These are phyloP conservation scores for Discoglossus pictus DNA, from an alignment of 2,797 vertebrate genomes.

Conservation along the genomic window DNA sequence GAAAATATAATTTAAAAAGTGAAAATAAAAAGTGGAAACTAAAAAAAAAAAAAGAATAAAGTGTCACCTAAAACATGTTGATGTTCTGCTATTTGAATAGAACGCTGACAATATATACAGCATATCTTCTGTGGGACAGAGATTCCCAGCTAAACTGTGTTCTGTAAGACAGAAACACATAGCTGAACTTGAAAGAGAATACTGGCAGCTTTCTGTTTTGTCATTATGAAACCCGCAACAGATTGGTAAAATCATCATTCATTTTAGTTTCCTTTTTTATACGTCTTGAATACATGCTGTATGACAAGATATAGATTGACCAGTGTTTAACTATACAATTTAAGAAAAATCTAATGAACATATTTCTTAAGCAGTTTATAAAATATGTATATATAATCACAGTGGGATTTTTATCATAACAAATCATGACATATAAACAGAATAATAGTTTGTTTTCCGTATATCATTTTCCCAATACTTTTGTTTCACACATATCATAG, in stretches of 20 bases:
- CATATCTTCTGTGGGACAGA: background rate
- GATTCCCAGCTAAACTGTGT: background rate
- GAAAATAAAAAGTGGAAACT: constrained; percentile 9
- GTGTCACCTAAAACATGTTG: background rate
- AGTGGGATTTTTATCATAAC: too few relatives aligned
- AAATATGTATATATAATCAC: too few relatives aligned
- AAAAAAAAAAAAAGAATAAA: constrained; percentile 22
- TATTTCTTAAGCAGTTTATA: too few relatives aligned
- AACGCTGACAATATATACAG: constrained; percentile 4
- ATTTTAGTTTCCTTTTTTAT: background rate
- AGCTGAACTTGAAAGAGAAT: background rate
- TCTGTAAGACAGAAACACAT: background rate
- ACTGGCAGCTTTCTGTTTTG: constrained; percentile 3
- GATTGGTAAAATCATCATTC: constrained; percentile 5
- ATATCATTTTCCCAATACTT: too few relatives aligned
- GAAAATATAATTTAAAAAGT: constrained; percentile 34
- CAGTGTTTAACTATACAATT: too few relatives aligned
- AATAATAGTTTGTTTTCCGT: too few relatives aligned
- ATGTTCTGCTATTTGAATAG: constrained; percentile 16
- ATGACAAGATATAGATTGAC: too few relatives aligned
- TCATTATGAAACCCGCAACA: background rate
- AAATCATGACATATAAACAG: too few relatives aligned
- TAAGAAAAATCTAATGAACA: too few relatives aligned
- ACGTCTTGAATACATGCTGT: too few relatives aligned
- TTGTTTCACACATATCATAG: too few relatives aligned